Conservation (phyloP, 1,140 invertebrate genomes). For the Neuroterus valhalla region DNA sequence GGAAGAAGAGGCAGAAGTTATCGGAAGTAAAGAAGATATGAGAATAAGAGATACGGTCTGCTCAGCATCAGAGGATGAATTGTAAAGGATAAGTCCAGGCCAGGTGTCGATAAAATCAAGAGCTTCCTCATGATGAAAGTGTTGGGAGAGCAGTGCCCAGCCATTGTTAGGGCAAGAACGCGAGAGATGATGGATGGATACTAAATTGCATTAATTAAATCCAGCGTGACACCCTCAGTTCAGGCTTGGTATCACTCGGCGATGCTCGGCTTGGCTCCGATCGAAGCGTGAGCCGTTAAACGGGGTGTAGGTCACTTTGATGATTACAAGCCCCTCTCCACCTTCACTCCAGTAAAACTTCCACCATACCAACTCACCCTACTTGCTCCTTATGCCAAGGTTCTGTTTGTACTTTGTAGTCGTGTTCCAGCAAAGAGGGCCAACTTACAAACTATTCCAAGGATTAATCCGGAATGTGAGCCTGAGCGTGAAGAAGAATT, state of each 20-base stretch:
- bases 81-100: neutral
- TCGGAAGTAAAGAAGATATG: neutral
- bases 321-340: constrained; percentile 54
- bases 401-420: constrained; percentile 51
- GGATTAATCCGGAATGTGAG: constrained; percentile 50
- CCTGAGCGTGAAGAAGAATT: constrained; percentile 45
- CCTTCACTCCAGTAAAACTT: constrained; percentile 40
- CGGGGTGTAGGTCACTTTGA: constrained; percentile 67
- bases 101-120: constrained; percentile 42
- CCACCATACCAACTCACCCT: constrained; percentile 35
- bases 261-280: constrained; percentile 43
- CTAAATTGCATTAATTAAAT: constrained; percentile 76
- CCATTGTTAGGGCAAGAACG: constrained; percentile 74
- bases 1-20: too few relatives aligned
- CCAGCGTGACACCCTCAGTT: constrained; percentile 68
- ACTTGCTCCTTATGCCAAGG: constrained; percentile 43
- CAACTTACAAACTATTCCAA: constrained; percentile 51
- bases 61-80: neutral
- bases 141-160: constrained; percentile 40
- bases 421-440: constrained; percentile 36
- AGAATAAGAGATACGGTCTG: neutral
- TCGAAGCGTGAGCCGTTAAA: constrained; percentile 51
- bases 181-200: constrained; percentile 74
- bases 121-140: constrained; percentile 41
- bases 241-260: constrained; percentile 53